Evolutionary conservation across 35 echinoderm and acorn worm species (phyloP).

Genomic region (Apostichopus parvimensis): DNA sequence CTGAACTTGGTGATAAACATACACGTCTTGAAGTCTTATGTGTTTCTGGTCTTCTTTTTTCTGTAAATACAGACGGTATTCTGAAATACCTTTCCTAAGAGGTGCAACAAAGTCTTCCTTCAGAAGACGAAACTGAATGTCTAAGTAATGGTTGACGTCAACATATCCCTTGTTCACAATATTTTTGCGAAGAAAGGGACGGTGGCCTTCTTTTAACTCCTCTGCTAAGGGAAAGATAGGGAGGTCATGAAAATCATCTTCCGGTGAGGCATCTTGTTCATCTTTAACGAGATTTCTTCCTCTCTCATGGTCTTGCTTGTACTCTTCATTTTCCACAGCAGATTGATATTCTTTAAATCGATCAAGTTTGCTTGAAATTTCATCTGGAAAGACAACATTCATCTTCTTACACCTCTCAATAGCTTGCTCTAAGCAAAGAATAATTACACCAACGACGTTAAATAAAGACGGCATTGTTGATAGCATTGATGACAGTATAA

Average conservation of each 20-base stretch:
- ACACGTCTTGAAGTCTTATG: no score
- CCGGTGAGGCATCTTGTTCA: constrained; percentile 33
- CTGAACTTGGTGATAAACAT: no score
- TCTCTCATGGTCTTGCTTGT: neutral
- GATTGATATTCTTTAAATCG: constrained; percentile 18
- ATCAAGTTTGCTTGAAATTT: neutral
- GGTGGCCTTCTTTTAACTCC: constrained; percentile 58
- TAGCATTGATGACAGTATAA: constrained; percentile 4
- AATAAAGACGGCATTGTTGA: constrained; percentile 48
- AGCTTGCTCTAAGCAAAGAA: constrained; percentile 53
- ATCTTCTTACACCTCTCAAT: neutral
- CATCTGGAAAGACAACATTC: constrained; percentile 26
- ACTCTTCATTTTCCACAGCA: neutral
- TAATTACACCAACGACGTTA: constrained; percentile 49
- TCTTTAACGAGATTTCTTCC: neutral
- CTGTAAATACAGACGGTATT: no score
- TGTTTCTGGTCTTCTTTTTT: no score
- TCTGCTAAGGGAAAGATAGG: constrained; percentile 78
- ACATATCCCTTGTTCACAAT: no score
- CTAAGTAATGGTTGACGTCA: no score
- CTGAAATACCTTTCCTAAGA: no score
- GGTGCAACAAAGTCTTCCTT: no score
- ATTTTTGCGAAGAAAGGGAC: constrained; percentile 58
- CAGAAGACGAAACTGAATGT: no score
- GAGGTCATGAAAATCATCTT: constrained; percentile 66